Base-by-base conservation (phyloP, 2,888 invertebrate genomes). In the Tineola bisselliella region DNA sequence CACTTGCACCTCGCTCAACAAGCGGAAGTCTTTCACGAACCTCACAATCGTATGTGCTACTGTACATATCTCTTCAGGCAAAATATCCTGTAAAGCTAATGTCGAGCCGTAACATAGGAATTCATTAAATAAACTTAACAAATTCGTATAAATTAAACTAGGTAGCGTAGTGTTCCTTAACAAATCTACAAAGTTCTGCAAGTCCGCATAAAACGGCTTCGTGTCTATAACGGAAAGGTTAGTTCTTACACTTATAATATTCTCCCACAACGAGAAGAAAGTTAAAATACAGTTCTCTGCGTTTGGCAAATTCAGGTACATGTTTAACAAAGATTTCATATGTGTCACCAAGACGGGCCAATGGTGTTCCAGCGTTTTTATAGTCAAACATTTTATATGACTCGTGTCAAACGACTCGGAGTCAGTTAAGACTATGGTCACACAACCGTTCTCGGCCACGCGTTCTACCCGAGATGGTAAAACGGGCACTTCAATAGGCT, bases 91-190 rank as follows among this genome's bases (percentile, higher is more conserved):
- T 65, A 96, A 82, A 0, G 96, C 95, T 67, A 96, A 82, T 33
- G 96, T 96, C 65, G 95, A 96, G 1, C 96, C 96, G 76, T 96
- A 96, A 77, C 96, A 96, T 60, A 96, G 79, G 8, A 96, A 95
- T 81, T 96, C 96, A 76, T 96, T 96, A 68, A 96, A 95, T 33
- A 96, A 84, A 67, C 93, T 93, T 63, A 96, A 78, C 70, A 96
- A 87, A 79, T 95, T 94, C 69, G 93, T 92, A 90, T 96, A 96
- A 66, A 96, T 91, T 58, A 94, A 89, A 64, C 93, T 91, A 0
- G 95, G 93, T n/a, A 96, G 82, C 66, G 90, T 87, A 62, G 90
- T 91, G 73, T 90, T 92, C 54, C 91, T 86, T 62, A 93, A 76
- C 63, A 93, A 81, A 63, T 92, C 89, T 12, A 94, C 93, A 78